Conservation (phyloP, 2,113 vertebrate genomes). For the Pelmatolapia mariae region DNA sequence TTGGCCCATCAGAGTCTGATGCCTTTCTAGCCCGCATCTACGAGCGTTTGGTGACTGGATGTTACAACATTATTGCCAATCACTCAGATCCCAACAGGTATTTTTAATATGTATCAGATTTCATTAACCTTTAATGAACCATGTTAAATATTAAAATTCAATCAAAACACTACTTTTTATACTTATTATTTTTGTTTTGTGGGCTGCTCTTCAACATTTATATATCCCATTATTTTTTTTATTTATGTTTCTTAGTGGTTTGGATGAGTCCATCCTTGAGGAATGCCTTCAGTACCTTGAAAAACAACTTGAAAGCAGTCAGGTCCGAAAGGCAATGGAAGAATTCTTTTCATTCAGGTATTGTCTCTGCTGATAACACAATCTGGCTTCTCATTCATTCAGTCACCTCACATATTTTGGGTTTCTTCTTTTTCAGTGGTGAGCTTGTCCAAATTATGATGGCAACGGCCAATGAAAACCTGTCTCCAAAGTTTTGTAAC, state of each 20-base stretch:
- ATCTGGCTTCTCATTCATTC: not conserved
- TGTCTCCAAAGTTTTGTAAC: conserved; percentile 98
- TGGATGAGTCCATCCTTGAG: conserved; percentile 93
- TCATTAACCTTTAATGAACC: not conserved
- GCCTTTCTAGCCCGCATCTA: conserved; percentile 92
- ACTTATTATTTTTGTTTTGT: not conserved
- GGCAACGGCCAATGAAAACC: conserved; percentile 93
- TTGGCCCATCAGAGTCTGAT: conserved; percentile 92
- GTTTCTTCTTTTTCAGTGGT: conserved; percentile 71
- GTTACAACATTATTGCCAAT: conserved; percentile 93
- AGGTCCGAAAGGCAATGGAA: conserved; percentile 97
- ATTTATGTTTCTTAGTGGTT: conserved; percentile 71
- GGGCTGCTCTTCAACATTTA: not conserved
- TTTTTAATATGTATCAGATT: not conserved
- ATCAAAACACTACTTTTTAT: not conserved
- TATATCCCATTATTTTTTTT: not conserved
- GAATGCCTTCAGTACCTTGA: conserved; percentile 95
- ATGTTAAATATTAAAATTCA: not conserved
- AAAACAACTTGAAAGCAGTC: conserved; percentile 93
- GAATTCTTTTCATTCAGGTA: conserved; percentile 97
- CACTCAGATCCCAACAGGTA: conserved; percentile 93
- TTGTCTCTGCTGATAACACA: not conserved
- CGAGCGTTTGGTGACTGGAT: conserved; percentile 89
- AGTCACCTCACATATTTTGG: not conserved
- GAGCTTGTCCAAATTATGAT: conserved; percentile 99